Evolutionary conservation across 2,797 vertebrate genomes (phyloP), one percentile per base, ranked within the genome.

Genomic region (Molossus alvarezi): DNA sequence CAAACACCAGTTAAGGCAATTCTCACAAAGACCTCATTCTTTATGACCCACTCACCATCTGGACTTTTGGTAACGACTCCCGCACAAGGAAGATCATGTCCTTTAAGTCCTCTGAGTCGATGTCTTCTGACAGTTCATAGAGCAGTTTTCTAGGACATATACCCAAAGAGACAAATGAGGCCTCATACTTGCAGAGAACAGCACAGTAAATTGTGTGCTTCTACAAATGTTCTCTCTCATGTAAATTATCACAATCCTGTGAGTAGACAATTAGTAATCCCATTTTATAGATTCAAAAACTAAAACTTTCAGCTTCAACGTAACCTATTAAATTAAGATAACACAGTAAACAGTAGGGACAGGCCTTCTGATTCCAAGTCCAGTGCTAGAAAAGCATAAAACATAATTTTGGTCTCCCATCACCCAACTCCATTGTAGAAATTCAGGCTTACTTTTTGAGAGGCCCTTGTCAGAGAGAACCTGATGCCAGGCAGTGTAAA

Each of bases 111-210:
- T 97, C 88, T 1, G 29, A 57, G 18, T 96, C 98, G 10, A 99
- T 98, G 9, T 98, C 98, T 96, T 99, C 98, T 58, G 99, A 98
- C 91, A 99, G 92, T n/a, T 98, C 91, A 89, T 98, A 99, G 27
- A 99, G 98, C 97, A 99, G 97, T 93, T 98, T 98, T 97, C 99
- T 94, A 96, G 60, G 95, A 98, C 57, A 98, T 13, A 98, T 29
- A 97, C 11, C 11, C 82, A 87, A 97, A 94, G 76, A n/a, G 25
- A 82, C 65, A 81, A 96, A 71, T 85, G 62, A 94, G 92, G 21
- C 25, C 58, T 58, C 27, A 29, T 57, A 77, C 12, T 57, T 75
- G 69, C 83, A 37, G n/a, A 81, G 60, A 21, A 51, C 75, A 8
- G 27, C 27, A 64, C 29, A 25, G 48, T 23, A 79, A 88, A 84